Conservation (phyloP, 2,888 invertebrate species). For the Drosophila meridionalis region DNA sequence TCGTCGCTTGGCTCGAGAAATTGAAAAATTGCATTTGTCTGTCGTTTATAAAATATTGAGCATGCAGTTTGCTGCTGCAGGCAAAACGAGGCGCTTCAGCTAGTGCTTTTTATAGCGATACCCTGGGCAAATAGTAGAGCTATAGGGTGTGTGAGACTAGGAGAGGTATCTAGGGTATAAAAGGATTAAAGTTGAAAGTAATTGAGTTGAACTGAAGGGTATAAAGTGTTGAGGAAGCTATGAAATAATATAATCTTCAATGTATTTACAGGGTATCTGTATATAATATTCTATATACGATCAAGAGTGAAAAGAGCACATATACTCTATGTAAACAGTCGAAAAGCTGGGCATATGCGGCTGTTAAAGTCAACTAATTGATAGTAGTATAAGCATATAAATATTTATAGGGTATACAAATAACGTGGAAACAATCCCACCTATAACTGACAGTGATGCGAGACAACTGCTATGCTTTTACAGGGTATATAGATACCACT, state of each 20-base stretch:
- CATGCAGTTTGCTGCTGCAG: constrained; percentile 28
- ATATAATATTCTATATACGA: neutral
- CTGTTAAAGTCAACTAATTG: neutral
- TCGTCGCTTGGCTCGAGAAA: constrained; percentile 58
- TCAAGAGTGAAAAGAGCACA: neutral
- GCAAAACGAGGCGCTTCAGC: constrained; percentile 12
- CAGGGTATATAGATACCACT: neutral
- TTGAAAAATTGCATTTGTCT: constrained; percentile 79
- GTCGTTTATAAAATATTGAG: constrained; percentile 72
- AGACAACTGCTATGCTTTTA: neutral
- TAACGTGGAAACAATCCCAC: neutral
- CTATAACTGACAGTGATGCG: neutral
- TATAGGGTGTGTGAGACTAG: neutral
- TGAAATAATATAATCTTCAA: neutral
- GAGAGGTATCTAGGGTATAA: neutral
- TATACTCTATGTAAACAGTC: neutral
- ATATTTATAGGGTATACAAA: neutral
- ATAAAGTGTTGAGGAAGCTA: neutral
- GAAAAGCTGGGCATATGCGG: neutral
- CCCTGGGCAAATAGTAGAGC: neutral
- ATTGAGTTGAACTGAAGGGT: neutral
- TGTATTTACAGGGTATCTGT: constrained; percentile 9
- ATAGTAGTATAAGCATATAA: neutral
- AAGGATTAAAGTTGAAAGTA: neutral
- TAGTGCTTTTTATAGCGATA: neutral